Evolutionary conservation across 2,113 vertebrate genomes (phyloP).

Genomic region (Varanus salvator): DNA sequence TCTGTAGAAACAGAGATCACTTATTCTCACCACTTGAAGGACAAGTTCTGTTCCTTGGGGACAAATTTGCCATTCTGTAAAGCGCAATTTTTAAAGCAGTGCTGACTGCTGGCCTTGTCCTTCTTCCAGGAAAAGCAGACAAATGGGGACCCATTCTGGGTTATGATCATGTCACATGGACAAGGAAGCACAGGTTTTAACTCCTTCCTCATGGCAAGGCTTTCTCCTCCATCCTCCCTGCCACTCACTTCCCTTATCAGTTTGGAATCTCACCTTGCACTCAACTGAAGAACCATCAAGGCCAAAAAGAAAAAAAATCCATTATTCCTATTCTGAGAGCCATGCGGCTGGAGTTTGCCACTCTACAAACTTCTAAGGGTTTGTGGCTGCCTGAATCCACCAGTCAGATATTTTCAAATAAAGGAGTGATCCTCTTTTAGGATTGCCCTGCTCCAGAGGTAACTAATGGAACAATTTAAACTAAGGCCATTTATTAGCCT

Average conservation of each 20-base stretch:
- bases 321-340: neutral
- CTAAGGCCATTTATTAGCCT: slow-evolving; percentile 44
- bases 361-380: neutral
- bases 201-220: neutral
- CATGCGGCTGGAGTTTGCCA: neutral
- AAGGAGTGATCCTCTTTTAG: slow-evolving; percentile 27
- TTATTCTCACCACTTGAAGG: neutral
- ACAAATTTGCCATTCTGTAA: too few relatives aligned
- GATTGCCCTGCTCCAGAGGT: slow-evolving; percentile 42
- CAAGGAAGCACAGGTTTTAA: neutral
- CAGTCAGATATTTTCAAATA: neutral
- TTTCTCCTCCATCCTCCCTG: neutral
- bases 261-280: neutral
- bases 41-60: too few relatives aligned
- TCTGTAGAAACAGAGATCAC: neutral
- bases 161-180: neutral
- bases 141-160: neutral
- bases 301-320: neutral
- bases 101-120: neutral
- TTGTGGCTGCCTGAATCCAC: neutral
- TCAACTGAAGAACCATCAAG: neutral
- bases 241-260: neutral
- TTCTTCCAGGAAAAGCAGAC: neutral
- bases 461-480: slow-evolving; percentile 53
- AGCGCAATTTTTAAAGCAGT: too few relatives aligned